Base-by-base conservation (phyloP, 2,797 vertebrate species). In the Podarcis siculus region DNA sequence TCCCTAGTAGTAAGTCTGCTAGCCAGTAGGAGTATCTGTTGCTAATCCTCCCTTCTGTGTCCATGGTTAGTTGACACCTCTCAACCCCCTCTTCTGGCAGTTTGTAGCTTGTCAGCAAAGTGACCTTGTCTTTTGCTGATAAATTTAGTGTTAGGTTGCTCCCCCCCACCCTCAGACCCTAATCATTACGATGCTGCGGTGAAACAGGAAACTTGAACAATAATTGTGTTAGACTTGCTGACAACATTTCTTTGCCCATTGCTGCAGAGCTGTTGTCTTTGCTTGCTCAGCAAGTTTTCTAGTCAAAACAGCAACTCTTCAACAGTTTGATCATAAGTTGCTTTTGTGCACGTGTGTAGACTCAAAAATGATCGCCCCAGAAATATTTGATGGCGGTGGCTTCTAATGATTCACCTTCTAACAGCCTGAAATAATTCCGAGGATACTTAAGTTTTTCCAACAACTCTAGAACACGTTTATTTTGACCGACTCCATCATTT, bases 201-300 rank as follows among this genome's bases (percentile, higher is more conserved):
- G 72, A 93, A 93, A 92, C 93, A 95, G 94, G 96, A 96, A 95
- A 80, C 86, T 23, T 85, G 93, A 77, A 86, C 84, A 80, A 91
- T 94, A 94, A 83, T 89, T 89, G 30, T 76, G 86, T 69, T 91
- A 83, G 76, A 91, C 78, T 91, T 93, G 86, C 91, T 95, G 93
- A 92, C 92, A 92, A 67, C 27, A 84, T 30, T 92, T 90, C 71
- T 92, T 91, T 92, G 69, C 86, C 89, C 25, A 45, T 87, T 82
- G 49, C 86, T 81, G 39, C 75, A 89, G 91, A 94, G 55, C 86
- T 0, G 0, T 80, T 91, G 64, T 86, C 89, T 81, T 81, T 67
- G 37, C 86, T 89, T 67, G 39, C 77, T 86, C 90, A 91, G 83
- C 90, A 90, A 13, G 82, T 92, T 76, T 93, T 90, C 91, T 84